Percentiles rank a stretch among this genome's conserved stretches.
phyloP scores from a whole-genome alignment of 2,888 invertebrate genomes.

The Pseudoips prasinana region DNA sequence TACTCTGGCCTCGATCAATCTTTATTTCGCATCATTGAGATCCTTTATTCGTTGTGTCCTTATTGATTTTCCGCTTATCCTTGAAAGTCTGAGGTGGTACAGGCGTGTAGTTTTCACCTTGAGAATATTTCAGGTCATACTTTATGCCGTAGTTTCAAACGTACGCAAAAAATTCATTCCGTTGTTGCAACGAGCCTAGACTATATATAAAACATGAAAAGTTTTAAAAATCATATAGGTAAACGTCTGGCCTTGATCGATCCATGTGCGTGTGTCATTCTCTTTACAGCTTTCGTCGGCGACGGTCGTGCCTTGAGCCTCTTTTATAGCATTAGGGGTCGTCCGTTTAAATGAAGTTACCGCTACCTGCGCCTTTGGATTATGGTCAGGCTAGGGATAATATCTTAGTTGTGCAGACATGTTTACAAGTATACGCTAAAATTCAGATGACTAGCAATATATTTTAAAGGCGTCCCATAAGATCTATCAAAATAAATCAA shows the following conservation, averaged over 20 bases:
- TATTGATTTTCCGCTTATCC: slow-evolving; percentile 44
- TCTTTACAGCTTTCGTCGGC: slow-evolving; percentile 44
- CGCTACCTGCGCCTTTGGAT: slow-evolving; percentile 20
- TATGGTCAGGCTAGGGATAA: slow-evolving; percentile 17
- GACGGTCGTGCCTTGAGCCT: slow-evolving; percentile 38
- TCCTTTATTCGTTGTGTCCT: slow-evolving; percentile 34
- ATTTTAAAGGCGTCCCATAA: neutral
- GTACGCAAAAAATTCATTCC: too few species aligned
- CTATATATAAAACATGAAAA: too few species aligned
- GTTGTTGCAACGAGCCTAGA: too few species aligned
- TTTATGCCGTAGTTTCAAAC: too few species aligned
- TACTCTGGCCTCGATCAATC: slow-evolving; percentile 27
- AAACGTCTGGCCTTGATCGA: slow-evolving; percentile 65
- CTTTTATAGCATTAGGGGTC: slow-evolving; percentile 35
- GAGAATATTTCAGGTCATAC: slow-evolving; percentile 14
- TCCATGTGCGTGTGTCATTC: slow-evolving; percentile 60
- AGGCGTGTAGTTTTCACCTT: slow-evolving; percentile 35
- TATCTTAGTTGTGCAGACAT: slow-evolving; percentile 20
- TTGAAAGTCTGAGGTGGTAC: slow-evolving; percentile 33
- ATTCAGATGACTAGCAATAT: too few species aligned
- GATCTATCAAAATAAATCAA: slow-evolving; percentile 33
- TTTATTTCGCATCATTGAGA: slow-evolving; percentile 35
- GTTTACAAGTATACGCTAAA: slow-evolving; percentile 6
- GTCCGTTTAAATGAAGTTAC: slow-evolving; percentile 14
- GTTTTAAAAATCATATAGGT: too few species aligned